Conservation (phyloP, 2,113 vertebrate species). For the Tachysurus vachellii region DNA sequence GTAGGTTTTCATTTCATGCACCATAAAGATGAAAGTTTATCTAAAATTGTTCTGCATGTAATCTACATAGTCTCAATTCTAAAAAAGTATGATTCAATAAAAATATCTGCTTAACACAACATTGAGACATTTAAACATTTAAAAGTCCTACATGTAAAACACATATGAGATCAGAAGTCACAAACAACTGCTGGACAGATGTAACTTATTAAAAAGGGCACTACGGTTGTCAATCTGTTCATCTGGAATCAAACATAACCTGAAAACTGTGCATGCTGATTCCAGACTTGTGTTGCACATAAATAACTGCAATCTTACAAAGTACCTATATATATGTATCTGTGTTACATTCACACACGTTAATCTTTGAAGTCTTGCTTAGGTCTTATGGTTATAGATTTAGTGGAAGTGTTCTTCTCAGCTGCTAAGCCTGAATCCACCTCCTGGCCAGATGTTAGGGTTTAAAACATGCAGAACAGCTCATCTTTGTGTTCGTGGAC, state of each 20-base stretch:
- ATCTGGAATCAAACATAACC: not conserved
- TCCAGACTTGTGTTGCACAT: constrained; percentile 3
- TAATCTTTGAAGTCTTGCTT: not conserved
- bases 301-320: constrained; percentile 53
- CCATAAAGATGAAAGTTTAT: not conserved
- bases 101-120: not conserved
- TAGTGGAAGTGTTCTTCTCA: not conserved
- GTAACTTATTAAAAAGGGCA: not conserved
- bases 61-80: not conserved
- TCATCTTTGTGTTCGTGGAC: constrained; percentile 70
- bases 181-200: not conserved
- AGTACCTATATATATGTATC: constrained; percentile 33
- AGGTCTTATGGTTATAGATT: not conserved
- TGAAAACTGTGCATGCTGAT: not conserved
- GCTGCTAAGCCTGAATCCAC: not conserved
- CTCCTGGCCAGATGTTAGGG: constrained; percentile 27
- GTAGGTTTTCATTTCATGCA: not conserved
- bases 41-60: not conserved
- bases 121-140: not conserved
- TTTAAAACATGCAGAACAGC: constrained; percentile 87
- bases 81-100: not conserved
- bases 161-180: not conserved
- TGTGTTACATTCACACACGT: constrained; percentile 10
- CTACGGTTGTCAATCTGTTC: not conserved
- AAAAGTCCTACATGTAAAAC: not conserved